These are phyloP conservation scores for Erythrolamprus reginae DNA, from an alignment of 2,113 vertebrate genomes.

Conservation along the genomic window DNA sequence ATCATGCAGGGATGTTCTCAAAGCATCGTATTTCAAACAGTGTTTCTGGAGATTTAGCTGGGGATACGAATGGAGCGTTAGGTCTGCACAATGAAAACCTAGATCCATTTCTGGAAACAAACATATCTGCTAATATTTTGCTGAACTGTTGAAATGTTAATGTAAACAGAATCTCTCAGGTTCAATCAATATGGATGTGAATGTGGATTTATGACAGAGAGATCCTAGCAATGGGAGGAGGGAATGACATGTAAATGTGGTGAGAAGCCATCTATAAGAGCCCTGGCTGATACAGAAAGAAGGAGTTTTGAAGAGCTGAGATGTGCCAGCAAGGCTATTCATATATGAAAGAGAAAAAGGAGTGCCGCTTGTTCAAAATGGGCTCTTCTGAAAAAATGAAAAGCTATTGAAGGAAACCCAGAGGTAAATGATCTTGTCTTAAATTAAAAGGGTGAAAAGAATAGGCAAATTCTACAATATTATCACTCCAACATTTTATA, in stretches of 20 bases:
- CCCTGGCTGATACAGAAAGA: not conserved
- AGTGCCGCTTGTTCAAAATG: conserved; percentile 5
- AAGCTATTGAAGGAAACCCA: conserved; percentile 8
- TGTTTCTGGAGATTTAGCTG: conserved; percentile 11
- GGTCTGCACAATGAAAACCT: not conserved
- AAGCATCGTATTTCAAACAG: conserved; percentile 27
- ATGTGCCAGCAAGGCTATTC: not conserved
- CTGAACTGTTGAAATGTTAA: conserved; percentile 9
- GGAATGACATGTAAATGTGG: not conserved
- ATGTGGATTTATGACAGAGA: not conserved
- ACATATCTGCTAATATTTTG: not conserved
- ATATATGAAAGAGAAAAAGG: not conserved
- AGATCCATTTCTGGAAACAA: not conserved
- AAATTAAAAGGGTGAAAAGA: not conserved
- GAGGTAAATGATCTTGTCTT: not conserved
- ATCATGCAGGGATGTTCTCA: conserved; percentile 8
- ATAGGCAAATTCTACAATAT: not conserved
- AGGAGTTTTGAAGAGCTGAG: not conserved
- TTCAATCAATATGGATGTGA: conserved; percentile 21
- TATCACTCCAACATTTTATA: not conserved
- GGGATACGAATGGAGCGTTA: not conserved
- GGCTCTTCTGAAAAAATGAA: not conserved
- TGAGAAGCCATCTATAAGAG: not conserved
- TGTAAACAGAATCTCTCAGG: conserved; percentile 23
- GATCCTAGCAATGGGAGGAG: not conserved